Conservation (phyloP, 2,888 invertebrate genomes). For the Eurois occulta region DNA sequence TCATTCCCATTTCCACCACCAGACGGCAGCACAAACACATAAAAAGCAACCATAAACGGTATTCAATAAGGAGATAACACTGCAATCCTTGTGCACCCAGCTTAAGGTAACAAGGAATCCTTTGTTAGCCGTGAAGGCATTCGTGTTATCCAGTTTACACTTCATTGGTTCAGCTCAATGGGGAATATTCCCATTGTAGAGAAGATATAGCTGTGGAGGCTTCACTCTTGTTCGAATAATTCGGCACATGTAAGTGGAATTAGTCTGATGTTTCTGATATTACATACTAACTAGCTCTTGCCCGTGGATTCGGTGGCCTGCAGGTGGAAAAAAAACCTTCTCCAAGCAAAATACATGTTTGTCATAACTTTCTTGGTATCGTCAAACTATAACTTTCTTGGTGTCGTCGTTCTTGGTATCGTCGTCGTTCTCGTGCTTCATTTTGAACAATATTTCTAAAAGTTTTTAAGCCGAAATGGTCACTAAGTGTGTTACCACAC, state of each 20-base stretch:
- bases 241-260: conserved; percentile 47
- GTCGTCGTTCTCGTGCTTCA: not conserved
- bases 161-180: conserved; percentile 83
- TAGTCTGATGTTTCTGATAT: conserved; percentile 6
- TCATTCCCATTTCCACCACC: not conserved
- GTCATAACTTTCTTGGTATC: not conserved
- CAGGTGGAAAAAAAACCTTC: not conserved
- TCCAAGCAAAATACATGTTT: not conserved
- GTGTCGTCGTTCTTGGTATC: no score
- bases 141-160: conserved; percentile 85
- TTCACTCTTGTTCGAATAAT: conserved; percentile 61
- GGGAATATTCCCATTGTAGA: conserved; percentile 81
- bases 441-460: not conserved
- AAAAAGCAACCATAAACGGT: conserved; percentile 48
- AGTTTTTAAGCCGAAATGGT: no score
- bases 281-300: not conserved
- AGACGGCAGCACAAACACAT: conserved; percentile 31
- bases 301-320: not conserved
- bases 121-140: conserved; percentile 70
- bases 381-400: not conserved
- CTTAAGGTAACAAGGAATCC: conserved; percentile 73
- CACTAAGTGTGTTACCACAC: no score
- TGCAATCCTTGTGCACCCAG: conserved; percentile 70
- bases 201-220: conserved; percentile 61
- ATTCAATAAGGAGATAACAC: conserved; percentile 52